A percentile compares a stretch with the other conserved stretches of the same genome.
Evolutionary conservation across 2,888 invertebrate species (phyloP).

Genomic region (Mesorhabditis spiculigera): DNA sequence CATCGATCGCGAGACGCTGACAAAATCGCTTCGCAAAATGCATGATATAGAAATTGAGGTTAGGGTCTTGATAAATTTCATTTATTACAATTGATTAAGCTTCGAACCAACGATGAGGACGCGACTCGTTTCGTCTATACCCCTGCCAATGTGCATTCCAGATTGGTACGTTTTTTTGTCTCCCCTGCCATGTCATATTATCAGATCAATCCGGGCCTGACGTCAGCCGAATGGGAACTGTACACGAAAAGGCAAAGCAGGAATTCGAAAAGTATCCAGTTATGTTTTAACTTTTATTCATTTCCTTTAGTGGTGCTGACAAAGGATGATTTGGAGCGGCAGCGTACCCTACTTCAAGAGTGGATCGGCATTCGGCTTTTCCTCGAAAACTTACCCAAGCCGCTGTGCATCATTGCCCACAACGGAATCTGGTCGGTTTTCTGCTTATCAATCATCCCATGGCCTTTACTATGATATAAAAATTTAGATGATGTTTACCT

Average conservation of each 20-base stretch:
- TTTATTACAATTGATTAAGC: not conserved
- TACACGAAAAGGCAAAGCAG: too few relatives aligned
- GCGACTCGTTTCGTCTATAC: not conserved
- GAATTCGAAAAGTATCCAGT: not conserved
- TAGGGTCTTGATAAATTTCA: conserved; percentile 8
- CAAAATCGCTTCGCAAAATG: conserved; percentile 20
- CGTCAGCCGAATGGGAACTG: conserved; percentile 34
- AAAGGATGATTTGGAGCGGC: not conserved
- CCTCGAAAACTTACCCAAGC: conserved; percentile 17
- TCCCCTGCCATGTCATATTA: not conserved
- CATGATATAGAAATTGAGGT: conserved; percentile 14
- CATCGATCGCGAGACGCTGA: conserved; percentile 35
- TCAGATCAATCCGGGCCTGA: conserved; percentile 43
- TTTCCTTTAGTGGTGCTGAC: not conserved
- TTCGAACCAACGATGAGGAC: not conserved
- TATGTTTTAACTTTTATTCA: not conserved
- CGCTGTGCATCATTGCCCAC: conserved; percentile 15
- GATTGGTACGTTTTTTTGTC: not conserved
- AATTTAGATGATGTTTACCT: not conserved
- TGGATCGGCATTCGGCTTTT: conserved; percentile 28
- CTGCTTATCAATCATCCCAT: not conserved
- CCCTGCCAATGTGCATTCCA: not conserved
- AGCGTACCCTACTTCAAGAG: conserved; percentile 21
- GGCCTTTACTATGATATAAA: not conserved
- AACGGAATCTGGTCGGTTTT: conserved; percentile 13